Evolutionary conservation across 2,888 invertebrate genomes (phyloP).

Genomic region (Halictus quadricinctus): DNA sequence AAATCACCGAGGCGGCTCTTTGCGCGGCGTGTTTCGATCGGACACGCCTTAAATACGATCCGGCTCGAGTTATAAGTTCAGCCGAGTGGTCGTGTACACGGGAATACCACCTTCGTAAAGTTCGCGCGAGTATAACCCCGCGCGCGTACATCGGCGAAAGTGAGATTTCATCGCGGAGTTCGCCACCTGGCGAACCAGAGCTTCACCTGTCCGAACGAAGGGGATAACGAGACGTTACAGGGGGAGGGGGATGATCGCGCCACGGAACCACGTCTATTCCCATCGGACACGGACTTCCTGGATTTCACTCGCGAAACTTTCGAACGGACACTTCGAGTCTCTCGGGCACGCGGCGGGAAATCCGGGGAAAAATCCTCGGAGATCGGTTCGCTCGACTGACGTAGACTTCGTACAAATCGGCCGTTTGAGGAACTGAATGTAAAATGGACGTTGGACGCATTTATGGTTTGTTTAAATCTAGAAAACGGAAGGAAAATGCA

Average conservation of each 20-base stretch:
- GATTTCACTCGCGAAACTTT: background rate
- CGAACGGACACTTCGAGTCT: background rate
- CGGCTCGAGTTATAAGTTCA: constrained; percentile 34
- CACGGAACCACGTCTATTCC: constrained; percentile 35
- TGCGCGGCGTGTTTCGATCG: background rate
- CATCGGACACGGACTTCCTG: constrained; percentile 7
- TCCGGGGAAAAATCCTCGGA: background rate
- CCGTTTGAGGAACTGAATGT: background rate
- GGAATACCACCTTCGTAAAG: constrained; percentile 44
- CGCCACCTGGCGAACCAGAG: constrained; percentile 45
- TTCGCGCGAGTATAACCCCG: constrained; percentile 28
- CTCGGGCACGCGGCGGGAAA: background rate
- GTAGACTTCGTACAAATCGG: background rate
- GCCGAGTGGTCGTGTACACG: constrained; percentile 17
- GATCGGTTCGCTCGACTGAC: background rate
- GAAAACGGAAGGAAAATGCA: too few species aligned
- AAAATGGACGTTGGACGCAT: background rate
- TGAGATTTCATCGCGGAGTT: constrained; percentile 59
- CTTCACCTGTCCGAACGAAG: constrained; percentile 21
- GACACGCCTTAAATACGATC: constrained; percentile 26
- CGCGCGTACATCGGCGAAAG: constrained; percentile 34
- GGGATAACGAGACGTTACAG: constrained; percentile 31
- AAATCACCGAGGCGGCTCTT: background rate
- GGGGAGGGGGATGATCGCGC: constrained; percentile 12
- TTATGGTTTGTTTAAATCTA: background rate